Evolutionary conservation across 2,797 vertebrate genomes (phyloP).

Genomic region (Phyllotis vaccarum): DNA sequence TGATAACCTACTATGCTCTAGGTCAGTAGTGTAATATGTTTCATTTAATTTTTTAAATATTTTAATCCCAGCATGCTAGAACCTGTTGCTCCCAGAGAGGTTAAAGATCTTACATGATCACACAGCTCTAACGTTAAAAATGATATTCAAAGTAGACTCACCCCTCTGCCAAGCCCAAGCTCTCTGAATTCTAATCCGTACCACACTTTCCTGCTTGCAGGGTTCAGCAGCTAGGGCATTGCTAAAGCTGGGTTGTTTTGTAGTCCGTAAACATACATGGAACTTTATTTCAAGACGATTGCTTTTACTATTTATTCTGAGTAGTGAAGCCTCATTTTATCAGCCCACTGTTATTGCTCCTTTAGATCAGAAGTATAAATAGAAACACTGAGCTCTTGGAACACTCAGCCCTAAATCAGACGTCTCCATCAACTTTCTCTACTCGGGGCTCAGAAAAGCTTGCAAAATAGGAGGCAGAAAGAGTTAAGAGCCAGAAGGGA

Average conservation of each 20-base stretch:
- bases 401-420: not conserved
- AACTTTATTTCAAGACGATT: not conserved
- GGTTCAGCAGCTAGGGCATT: not conserved
- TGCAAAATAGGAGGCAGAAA: not conserved
- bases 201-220: not conserved
- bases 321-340: not conserved
- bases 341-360: not conserved
- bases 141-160: not conserved
- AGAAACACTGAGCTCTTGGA: not conserved
- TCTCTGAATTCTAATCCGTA: not conserved
- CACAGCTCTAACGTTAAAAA: not conserved
- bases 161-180: not conserved
- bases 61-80: not conserved
- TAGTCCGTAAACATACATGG: not conserved
- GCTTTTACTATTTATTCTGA: not conserved
- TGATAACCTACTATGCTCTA: not conserved
- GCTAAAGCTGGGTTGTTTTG: not conserved
- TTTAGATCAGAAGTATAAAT: not conserved
- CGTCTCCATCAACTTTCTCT: not conserved
- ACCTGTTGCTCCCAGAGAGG: not conserved
- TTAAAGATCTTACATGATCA: not conserved
- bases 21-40: not conserved
- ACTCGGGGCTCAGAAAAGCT: not conserved
- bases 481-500: not conserved
- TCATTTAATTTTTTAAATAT: not conserved